These are phyloP conservation scores for Cephus sareptanus DNA, from an alignment of 2,888 invertebrate genomes.

Conservation along the genomic window DNA sequence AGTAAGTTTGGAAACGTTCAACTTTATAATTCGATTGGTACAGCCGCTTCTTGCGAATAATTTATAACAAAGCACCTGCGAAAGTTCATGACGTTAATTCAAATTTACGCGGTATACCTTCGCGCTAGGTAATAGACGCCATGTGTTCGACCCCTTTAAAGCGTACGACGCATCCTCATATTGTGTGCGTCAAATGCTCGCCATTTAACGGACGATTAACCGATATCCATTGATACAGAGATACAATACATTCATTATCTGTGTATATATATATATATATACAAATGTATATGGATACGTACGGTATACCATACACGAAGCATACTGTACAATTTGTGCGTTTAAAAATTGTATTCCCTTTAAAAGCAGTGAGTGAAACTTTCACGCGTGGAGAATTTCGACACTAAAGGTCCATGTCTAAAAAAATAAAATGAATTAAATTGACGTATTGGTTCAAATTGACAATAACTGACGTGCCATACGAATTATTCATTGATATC, in stretches of 20 bases:
- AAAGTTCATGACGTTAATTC: slow-evolving; percentile 52
- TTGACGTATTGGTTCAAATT: no score
- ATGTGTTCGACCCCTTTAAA: neutral
- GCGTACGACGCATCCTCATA: neutral
- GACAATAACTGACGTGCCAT: no score
- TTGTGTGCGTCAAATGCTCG: neutral
- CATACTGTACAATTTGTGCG: no score
- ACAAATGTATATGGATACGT: neutral
- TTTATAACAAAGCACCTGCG: slow-evolving; percentile 48
- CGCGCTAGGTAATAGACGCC: neutral
- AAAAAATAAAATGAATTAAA: no score
- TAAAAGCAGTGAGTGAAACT: no score
- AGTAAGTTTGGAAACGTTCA: slow-evolving; percentile 58
- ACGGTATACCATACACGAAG: no score
- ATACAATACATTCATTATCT: neutral
- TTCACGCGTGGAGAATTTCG: no score
- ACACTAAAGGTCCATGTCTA: no score
- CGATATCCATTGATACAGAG: neutral
- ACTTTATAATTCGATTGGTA: slow-evolving; percentile 61
- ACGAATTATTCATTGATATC: no score
- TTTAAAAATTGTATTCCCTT: no score
- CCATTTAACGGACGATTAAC: neutral
- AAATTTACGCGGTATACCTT: slow-evolving; percentile 46
- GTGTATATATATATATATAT: no score
- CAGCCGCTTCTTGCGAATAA: slow-evolving; percentile 33